Evolutionary conservation across 2,888 invertebrate genomes (phyloP).

Genomic region (Nomada lathburiana): DNA sequence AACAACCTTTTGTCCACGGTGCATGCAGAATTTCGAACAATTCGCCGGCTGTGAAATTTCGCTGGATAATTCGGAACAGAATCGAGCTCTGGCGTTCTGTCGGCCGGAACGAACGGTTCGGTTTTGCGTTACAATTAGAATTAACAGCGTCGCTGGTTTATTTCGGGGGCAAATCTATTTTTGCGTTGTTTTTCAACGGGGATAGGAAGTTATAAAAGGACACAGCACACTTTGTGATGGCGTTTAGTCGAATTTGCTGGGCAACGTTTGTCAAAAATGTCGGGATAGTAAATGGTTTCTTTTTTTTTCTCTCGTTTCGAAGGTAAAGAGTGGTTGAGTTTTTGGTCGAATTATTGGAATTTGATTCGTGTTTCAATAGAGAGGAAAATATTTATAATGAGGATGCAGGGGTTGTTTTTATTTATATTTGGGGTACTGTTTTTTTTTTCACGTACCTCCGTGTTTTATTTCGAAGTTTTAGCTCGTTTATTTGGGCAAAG

Average conservation of each 20-base stretch:
- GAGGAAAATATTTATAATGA: neutral
- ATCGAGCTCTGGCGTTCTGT: neutral
- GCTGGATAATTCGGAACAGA: constrained; percentile 22
- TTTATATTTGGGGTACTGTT: neutral
- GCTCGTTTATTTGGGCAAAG: neutral
- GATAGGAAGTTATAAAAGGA: neutral
- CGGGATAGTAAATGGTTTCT: neutral
- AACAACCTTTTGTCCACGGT: constrained; percentile 16
- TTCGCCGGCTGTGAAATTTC: constrained; percentile 20
- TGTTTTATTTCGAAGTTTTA: neutral
- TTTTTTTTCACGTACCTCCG: neutral
- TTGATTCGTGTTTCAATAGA: neutral
- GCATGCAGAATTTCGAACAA: constrained; percentile 24
- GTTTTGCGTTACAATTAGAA: constrained; percentile 26
- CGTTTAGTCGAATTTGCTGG: neutral
- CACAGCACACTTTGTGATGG: neutral
- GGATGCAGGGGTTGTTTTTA: too few relatives aligned
- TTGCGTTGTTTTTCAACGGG: neutral
- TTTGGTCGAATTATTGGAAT: neutral
- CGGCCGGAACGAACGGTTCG: constrained; percentile 20
- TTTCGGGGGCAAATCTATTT: neutral
- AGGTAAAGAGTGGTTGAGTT: neutral
- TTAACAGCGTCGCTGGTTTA: constrained; percentile 15
- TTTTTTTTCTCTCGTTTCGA: neutral
- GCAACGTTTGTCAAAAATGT: too few relatives aligned